phyloP scores from a whole-genome alignment of 2,113 vertebrate genomes.

The Petroica traversi region DNA sequence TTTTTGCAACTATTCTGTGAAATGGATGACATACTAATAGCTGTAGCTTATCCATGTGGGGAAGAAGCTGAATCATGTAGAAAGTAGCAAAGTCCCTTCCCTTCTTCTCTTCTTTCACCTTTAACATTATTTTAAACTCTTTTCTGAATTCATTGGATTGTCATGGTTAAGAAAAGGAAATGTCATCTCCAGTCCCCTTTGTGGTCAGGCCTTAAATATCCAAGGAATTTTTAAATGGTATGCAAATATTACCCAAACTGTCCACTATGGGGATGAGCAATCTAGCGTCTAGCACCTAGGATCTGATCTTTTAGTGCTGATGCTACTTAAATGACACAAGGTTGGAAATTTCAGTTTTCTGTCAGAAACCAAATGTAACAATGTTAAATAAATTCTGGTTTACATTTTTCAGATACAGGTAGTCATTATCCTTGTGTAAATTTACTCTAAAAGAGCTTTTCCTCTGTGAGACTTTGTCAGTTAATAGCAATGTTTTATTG shows the following conservation, averaged over 20 bases:
- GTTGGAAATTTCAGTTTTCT: not conserved
- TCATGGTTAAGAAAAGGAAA: not conserved
- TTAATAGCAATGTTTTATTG: not conserved
- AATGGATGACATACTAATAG: not conserved
- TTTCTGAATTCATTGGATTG: not conserved
- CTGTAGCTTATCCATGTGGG: not conserved
- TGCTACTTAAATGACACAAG: not conserved
- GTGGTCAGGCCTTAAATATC: not conserved
- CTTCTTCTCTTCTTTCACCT: not conserved
- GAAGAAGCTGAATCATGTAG: not conserved
- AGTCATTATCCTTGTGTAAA: not conserved
- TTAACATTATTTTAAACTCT: not conserved
- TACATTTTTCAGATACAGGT: not conserved
- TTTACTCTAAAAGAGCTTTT: not conserved
- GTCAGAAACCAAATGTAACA: not conserved
- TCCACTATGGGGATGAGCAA: not conserved
- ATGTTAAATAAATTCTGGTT: not conserved
- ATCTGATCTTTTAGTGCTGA: not conserved
- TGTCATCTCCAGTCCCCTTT: not conserved
- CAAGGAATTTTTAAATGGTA: not conserved
- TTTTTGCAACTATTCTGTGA: not conserved
- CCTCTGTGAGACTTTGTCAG: not conserved
- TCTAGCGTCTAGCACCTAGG: not conserved
- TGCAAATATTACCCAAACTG: not conserved
- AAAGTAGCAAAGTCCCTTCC: not conserved